Base-by-base conservation (phyloP, 2,888 invertebrate species). In the Myopa testacea region DNA sequence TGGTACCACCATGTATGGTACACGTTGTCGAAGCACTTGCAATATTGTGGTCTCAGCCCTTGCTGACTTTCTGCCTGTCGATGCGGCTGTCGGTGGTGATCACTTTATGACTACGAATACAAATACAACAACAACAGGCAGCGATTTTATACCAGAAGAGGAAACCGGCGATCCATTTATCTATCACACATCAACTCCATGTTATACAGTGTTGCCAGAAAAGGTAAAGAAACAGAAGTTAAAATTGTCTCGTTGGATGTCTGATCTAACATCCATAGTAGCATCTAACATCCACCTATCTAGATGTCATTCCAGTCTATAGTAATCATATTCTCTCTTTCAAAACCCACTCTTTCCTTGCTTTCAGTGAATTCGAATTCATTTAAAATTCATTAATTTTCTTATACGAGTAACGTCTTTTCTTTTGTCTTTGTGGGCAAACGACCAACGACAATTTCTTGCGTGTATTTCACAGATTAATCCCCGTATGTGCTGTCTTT, bases 21-120 rank as follows among this genome's bases (percentile, higher is more conserved):
- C 89, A 40, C 85, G 88, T 75, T 93, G 93, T 84, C 91, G 91
- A 80, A 94, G 93, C 87, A 93, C 93, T 0, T 94, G 93, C 84
- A 93, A 92, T 84, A 94, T 94, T 76, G 91, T 92, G 16, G 89
- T 94, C 68, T 92, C 92, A 8, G 90, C 91, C 4, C 91, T 90
- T 80, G 86, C 90, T 60, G 87, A 89, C 81, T 88, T 90, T 78
- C 81, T 88, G 81, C 84, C 87, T 7, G 62, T 81, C 8, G 70
- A 78, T 16, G 37, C 19, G 26, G 52, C 73, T 12, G 38, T 77
- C 55, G 34, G 62, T 55, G 68, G 37, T 38, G 74, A 78, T 45
- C 76, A 78, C 55, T 76, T 60, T 55, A 58, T 50, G 67, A 72
- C 50, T 26, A 62, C 6, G 5, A 67, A 50, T 34, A 45, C 62